Evolutionary conservation across 2,797 vertebrate genomes (phyloP).

Genomic region (Tarsius wallacei): DNA sequence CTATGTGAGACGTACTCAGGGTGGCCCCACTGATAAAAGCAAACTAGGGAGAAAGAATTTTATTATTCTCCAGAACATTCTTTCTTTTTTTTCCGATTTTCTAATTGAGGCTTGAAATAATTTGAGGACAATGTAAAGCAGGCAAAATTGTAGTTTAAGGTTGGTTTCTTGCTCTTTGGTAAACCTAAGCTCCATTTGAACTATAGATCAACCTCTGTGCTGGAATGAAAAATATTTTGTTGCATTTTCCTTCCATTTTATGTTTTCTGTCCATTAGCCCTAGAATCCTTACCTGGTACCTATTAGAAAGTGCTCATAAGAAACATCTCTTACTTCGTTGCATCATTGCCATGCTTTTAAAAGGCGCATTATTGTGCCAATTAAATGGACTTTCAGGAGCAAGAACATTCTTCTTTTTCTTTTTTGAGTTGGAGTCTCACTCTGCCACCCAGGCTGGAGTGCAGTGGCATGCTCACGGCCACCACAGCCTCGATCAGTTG

Average conservation of each 20-base stretch:
- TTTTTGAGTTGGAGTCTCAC: too few relatives aligned
- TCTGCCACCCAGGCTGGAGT: too few relatives aligned
- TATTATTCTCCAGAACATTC: neutral
- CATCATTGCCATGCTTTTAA: neutral
- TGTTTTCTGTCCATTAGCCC: neutral
- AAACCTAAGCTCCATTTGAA: constrained; percentile 27
- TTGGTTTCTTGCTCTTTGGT: neutral
- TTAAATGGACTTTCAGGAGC: constrained; percentile 48
- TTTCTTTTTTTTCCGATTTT: constrained; percentile 21
- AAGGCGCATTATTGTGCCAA: neutral
- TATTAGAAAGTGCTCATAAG: neutral
- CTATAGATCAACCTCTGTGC: neutral
- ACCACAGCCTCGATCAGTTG: too few relatives aligned
- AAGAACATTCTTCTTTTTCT: neutral
- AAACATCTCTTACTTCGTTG: neutral
- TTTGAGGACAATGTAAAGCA: constrained; percentile 33
- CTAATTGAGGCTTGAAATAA: constrained; percentile 11
- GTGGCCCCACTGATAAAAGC: neutral
- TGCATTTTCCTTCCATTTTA: constrained; percentile 11
- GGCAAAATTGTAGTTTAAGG: neutral
- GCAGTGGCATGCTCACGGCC: too few relatives aligned
- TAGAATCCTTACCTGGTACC: neutral
- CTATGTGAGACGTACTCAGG: neutral
- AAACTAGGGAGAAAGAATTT: neutral
- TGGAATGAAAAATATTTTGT: neutral